Conservation (phyloP, 2,797 vertebrate species). For the Chaenodraco wilsoni region DNA sequence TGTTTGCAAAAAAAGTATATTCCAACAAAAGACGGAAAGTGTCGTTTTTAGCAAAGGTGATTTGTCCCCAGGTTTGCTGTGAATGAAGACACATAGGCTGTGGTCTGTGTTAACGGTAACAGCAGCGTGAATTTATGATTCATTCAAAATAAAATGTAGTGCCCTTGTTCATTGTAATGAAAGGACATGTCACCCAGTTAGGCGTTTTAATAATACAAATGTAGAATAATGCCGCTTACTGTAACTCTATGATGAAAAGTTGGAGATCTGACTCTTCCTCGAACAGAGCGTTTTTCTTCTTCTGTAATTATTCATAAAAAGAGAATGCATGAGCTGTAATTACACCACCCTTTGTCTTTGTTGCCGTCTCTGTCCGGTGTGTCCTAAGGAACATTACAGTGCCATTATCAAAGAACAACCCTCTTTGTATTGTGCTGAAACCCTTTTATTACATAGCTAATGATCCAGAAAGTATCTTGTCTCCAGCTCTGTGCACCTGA, state of each 20-base stretch:
- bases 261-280: slow-evolving; percentile 13
- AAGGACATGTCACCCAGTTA: background rate
- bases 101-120: background rate
- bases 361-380: slow-evolving; percentile 31
- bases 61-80: background rate
- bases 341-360: slow-evolving; percentile 44
- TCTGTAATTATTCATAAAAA: slow-evolving; percentile 58
- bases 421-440: slow-evolving; percentile 42
- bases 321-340: slow-evolving; percentile 57
- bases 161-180: background rate
- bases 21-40: background rate
- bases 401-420: slow-evolving; percentile 47
- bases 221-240: background rate
- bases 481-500: slow-evolving; percentile 6
- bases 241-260: background rate
- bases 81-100: background rate
- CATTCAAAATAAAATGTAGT: background rate
- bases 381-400: slow-evolving; percentile 40
- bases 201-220: background rate
- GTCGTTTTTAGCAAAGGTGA: background rate
- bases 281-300: slow-evolving; percentile 20
- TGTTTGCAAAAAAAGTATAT: too few relatives aligned
- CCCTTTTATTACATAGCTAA: slow-evolving; percentile 47
- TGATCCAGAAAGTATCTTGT: slow-evolving; percentile 57
- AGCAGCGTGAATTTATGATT: background rate